These are phyloP conservation scores for Scrobipalpa costella DNA, from an alignment of 2,888 invertebrate species.

Conservation along the genomic window DNA sequence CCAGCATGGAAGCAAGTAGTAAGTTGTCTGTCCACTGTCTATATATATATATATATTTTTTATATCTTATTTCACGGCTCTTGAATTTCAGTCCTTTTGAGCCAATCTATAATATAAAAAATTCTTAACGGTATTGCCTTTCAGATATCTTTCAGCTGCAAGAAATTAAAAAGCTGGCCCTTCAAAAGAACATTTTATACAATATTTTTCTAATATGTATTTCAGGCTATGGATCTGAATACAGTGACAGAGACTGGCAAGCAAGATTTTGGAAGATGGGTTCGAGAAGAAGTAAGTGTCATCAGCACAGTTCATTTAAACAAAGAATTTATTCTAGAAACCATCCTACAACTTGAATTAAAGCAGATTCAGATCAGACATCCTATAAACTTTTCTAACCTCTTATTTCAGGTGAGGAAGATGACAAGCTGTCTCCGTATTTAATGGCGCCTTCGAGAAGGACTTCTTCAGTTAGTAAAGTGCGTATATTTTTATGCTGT, in stretches of 20 bases:
- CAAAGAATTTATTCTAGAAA: not conserved
- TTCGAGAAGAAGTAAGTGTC: constrained; percentile 65
- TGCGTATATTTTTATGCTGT: constrained; percentile 33
- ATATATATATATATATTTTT: too few species aligned
- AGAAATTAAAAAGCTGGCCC: too few species aligned
- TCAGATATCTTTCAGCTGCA: too few species aligned
- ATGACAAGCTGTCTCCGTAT: constrained; percentile 71
- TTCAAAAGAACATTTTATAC: not conserved
- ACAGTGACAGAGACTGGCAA: constrained; percentile 85
- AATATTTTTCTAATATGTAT: constrained; percentile 23
- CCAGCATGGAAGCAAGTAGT: too few species aligned
- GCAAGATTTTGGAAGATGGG: constrained; percentile 82
- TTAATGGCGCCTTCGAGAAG: constrained; percentile 68
- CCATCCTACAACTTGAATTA: too few species aligned
- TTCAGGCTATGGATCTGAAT: constrained; percentile 88
- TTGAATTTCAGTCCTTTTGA: too few species aligned
- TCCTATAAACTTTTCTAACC: too few species aligned
- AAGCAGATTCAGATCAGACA: not conserved
- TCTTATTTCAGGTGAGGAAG: constrained; percentile 64
- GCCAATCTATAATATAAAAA: too few species aligned
- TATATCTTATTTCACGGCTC: too few species aligned
- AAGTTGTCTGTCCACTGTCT: not conserved
- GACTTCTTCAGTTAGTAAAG: constrained; percentile 68
- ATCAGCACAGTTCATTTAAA: too few species aligned
- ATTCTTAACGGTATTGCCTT: too few species aligned